These are phyloP conservation scores for Callithrix jacchus DNA, from an alignment of 2,113 vertebrate species.

Conservation along the genomic window DNA sequence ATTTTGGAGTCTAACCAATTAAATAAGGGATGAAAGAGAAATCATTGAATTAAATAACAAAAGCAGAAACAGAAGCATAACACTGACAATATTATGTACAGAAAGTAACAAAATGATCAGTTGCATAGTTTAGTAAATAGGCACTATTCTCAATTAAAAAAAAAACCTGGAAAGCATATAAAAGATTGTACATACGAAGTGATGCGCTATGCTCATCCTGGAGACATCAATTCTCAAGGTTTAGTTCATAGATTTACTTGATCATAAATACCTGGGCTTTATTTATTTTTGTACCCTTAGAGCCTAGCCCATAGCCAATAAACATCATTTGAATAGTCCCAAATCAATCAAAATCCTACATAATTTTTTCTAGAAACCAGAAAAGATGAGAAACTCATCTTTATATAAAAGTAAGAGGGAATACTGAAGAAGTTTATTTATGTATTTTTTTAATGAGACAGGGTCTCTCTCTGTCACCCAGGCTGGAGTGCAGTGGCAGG, in stretches of 20 bases:
- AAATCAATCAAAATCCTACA: not conserved
- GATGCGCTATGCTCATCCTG: not conserved
- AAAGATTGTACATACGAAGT: not conserved
- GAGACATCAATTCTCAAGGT: not conserved
- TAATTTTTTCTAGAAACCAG: not conserved
- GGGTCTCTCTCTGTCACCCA: too few relatives aligned
- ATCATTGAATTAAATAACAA: not conserved
- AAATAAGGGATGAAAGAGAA: conserved; percentile 4
- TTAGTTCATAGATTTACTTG: not conserved
- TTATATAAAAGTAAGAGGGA: not conserved
- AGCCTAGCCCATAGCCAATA: not conserved
- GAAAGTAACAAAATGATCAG: not conserved
- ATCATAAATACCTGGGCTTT: not conserved
- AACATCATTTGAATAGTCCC: not conserved
- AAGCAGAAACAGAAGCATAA: not conserved
- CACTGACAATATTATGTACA: not conserved
- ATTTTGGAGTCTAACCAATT: not conserved
- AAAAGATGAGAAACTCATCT: not conserved
- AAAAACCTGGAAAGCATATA: not conserved
- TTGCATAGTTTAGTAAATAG: not conserved
- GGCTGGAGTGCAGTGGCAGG: too few relatives aligned
- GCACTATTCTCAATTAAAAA: not conserved
- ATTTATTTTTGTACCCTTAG: not conserved
- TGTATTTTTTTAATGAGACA: too few relatives aligned
- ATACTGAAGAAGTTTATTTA: not conserved